These are phyloP conservation scores for Cydia amplana DNA, from an alignment of 1,140 invertebrate species.

Conservation along the genomic window DNA sequence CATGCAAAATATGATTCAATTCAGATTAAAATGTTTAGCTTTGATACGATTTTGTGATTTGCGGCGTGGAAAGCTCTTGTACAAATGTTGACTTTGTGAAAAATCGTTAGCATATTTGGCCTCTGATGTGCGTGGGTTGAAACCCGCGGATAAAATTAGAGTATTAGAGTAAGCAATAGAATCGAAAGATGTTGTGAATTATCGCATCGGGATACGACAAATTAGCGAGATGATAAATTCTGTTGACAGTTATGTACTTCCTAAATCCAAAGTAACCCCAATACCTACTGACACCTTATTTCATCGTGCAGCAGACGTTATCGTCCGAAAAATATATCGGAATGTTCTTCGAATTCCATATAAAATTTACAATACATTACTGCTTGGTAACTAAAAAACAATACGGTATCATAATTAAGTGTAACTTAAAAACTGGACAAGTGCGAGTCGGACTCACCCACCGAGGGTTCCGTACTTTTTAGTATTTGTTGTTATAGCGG, in stretches of 20 bases:
- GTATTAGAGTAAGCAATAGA: background rate
- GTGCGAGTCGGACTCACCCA: no score
- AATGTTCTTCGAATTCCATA: background rate
- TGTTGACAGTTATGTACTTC: no score
- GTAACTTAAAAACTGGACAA: no score
- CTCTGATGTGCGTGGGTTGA: background rate
- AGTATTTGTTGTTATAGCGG: no score
- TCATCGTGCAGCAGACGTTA: background rate
- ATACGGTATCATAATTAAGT: no score
- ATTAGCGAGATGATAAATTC: no score
- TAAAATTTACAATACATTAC: no score
- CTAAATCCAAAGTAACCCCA: no score
- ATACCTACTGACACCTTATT: background rate
- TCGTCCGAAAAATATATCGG: background rate
- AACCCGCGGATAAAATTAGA: background rate
- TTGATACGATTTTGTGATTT: background rate
- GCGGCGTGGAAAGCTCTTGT: background rate
- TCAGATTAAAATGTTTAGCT: background rate
- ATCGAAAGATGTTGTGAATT: background rate
- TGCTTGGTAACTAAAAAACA: no score
- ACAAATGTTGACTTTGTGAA: slow-evolving; percentile 8
- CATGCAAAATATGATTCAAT: background rate
- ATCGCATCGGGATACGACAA: no score
- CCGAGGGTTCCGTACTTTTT: no score
- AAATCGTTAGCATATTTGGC: slow-evolving; percentile 10